A percentile compares a stretch with the other conserved stretches of the same genome.
Conservation (phyloP, 1,140 invertebrate genomes). For the Phocides pigmalion region DNA sequence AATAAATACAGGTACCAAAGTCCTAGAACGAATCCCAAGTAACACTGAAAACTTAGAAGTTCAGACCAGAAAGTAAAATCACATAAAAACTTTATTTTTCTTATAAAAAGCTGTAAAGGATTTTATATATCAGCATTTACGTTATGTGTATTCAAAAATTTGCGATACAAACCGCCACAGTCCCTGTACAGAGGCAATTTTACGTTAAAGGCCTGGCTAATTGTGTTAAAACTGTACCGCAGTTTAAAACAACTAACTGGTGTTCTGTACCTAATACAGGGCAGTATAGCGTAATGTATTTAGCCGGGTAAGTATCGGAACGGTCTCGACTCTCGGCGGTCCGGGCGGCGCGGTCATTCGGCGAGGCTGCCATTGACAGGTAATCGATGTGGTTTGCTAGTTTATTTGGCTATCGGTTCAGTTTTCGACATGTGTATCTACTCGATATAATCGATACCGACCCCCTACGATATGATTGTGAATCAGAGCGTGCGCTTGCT, state of each 20-base stretch:
- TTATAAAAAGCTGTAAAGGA: no score
- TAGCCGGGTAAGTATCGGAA: conserved; percentile 47
- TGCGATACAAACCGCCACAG: background rate
- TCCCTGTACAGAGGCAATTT: background rate
- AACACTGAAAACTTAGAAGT: no score
- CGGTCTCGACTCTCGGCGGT: conserved; percentile 53
- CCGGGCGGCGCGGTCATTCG: conserved; percentile 62
- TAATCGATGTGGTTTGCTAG: conserved; percentile 80
- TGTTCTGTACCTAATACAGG: background rate
- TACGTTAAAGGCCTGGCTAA: conserved; percentile 12
- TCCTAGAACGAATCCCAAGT: no score
- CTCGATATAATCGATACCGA: conserved; percentile 67
- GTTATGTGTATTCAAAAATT: no score
- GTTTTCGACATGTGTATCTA: conserved; percentile 75
- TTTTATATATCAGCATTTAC: no score
- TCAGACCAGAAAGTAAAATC: no score
- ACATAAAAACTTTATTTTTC: no score
- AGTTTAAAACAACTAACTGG: conserved; percentile 30
- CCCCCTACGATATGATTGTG: conserved; percentile 41
- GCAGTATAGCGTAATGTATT: conserved; percentile 39
- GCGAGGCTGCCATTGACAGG: conserved; percentile 74
- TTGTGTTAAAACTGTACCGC: conserved; percentile 27
- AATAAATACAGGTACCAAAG: no score
- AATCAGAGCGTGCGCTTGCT: conserved; percentile 43
- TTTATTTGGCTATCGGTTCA: conserved; percentile 81